Percentiles rank a stretch among this genome's conserved stretches.
phyloP scores from a whole-genome alignment of 2,797 vertebrate genomes.

The Phrynocephalus guinanensis region DNA sequence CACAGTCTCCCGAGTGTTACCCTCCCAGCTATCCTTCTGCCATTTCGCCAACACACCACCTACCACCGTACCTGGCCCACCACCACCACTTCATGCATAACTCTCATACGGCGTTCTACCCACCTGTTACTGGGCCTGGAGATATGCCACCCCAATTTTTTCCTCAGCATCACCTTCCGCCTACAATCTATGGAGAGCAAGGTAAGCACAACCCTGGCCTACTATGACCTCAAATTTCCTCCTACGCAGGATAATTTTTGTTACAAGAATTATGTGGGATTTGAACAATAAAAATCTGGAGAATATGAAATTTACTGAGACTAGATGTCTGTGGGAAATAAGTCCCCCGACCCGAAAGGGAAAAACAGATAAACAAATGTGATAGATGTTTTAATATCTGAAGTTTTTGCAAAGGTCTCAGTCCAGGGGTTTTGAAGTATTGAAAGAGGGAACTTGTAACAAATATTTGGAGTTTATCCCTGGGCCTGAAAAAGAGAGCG shows the following conservation, averaged over 20 bases:
- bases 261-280: too few relatives aligned
- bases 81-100: conserved; percentile 96
- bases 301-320: not conserved
- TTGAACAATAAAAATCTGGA: not conserved
- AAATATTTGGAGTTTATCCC: not conserved
- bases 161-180: conserved; percentile 93
- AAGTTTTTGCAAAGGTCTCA: not conserved
- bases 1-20: conserved; percentile 96
- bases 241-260: not conserved
- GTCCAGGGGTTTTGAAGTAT: not conserved
- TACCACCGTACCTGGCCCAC: conserved; percentile 90
- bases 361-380: not conserved
- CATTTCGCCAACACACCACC: conserved; percentile 94
- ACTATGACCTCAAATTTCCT: not conserved
- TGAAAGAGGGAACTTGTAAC: not conserved
- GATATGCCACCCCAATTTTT: conserved; percentile 93
- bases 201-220: conserved; percentile 78
- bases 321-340: not conserved
- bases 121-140: conserved; percentile 91
- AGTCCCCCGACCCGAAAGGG: not conserved
- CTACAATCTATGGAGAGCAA: conserved; percentile 91
- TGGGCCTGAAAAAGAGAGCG: not conserved
- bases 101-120: conserved; percentile 93
- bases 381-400: not conserved
- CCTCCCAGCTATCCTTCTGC: conserved; percentile 94